phyloP scores from a whole-genome alignment of 2,113 vertebrate species.

The Nibea coibor region DNA sequence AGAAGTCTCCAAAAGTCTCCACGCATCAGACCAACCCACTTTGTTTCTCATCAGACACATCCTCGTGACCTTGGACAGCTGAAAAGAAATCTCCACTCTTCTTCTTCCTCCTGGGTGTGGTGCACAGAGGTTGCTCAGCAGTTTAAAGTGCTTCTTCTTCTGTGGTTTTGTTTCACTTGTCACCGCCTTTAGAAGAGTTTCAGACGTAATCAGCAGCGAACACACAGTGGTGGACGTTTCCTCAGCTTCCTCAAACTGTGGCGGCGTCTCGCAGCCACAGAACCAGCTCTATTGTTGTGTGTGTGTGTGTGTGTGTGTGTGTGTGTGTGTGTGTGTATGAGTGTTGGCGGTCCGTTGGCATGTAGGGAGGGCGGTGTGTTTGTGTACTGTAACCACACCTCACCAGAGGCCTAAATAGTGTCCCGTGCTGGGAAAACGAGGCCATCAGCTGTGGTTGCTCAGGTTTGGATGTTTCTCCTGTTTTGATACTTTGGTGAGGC shows the following conservation, averaged over 20 bases:
- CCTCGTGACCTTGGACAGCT: background rate
- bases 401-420: background rate
- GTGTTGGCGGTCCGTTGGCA: constrained; percentile 6
- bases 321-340: background rate
- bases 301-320: background rate
- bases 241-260: constrained; percentile 61
- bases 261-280: constrained; percentile 1
- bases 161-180: background rate
- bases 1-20: too few relatives aligned
- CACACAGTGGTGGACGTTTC: constrained; percentile 53
- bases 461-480: constrained; percentile 3
- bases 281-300: constrained; percentile 48
- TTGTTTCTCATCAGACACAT: background rate
- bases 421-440: constrained; percentile 26
- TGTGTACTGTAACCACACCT: constrained; percentile 17
- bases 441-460: constrained; percentile 9
- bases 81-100: background rate
- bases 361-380: constrained; percentile 7
- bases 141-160: background rate
- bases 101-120: background rate
- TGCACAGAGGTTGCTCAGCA: background rate
- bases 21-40: background rate
- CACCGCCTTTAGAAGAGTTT: background rate
- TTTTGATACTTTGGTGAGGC: too few relatives aligned
- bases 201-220: constrained; percentile 49